Evolutionary conservation across 2,888 invertebrate genomes (phyloP).

Genomic region (Ophion costatus): DNA sequence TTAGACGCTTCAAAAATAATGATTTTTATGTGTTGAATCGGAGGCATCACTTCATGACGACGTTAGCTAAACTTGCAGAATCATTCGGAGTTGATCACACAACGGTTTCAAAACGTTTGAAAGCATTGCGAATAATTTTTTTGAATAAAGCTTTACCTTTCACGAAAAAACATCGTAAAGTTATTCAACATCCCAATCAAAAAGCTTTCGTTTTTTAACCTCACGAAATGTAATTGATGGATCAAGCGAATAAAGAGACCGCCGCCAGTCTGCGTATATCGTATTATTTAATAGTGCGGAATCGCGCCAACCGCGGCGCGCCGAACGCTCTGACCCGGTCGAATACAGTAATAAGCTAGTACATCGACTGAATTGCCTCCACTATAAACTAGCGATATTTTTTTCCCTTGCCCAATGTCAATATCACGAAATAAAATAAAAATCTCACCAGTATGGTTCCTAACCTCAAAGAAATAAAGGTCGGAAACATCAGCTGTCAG

Average conservation of each 20-base stretch:
- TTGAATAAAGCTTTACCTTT: too few species aligned
- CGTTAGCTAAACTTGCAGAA: too few species aligned
- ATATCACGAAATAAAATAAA: not conserved
- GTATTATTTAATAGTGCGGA: not conserved
- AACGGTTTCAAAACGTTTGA: too few species aligned
- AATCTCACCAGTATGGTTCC: not conserved
- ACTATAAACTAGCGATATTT: not conserved
- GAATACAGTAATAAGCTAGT: not conserved
- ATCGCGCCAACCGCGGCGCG: not conserved
- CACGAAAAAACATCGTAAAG: too few species aligned
- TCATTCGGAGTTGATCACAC: too few species aligned
- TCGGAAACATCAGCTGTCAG: not conserved
- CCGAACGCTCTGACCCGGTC: not conserved
- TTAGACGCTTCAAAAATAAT: too few species aligned
- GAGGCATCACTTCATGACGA: too few species aligned
- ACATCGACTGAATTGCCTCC: not conserved
- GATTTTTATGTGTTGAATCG: too few species aligned
- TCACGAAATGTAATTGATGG: not conserved
- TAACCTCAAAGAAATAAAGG: not conserved
- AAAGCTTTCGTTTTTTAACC: not conserved
- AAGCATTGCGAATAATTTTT: too few species aligned
- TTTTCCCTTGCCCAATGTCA: not conserved
- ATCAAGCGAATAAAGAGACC: not conserved
- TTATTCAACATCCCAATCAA: not conserved
- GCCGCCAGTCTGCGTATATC: not conserved